Percentiles rank a stretch among this genome's conserved stretches.
Conservation (phyloP, 2,113 vertebrate genomes). For the Tapirus terrestris region DNA sequence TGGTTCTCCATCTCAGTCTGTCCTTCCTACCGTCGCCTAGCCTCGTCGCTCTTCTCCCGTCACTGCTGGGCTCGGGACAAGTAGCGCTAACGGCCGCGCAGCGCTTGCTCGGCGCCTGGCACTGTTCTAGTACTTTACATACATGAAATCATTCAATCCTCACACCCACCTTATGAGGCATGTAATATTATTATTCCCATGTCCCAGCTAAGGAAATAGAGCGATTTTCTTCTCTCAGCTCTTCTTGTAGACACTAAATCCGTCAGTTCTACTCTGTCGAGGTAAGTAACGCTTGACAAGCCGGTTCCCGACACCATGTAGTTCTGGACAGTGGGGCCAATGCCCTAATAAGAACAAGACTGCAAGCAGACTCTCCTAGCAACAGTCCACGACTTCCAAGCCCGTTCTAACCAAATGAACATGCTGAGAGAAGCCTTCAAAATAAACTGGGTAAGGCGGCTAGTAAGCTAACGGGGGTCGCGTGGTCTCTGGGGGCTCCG, state of each 20-base stretch:
- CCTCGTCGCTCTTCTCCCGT: not conserved
- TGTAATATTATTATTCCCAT: not conserved
- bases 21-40: not conserved
- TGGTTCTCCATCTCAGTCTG: not conserved
- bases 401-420: not conserved
- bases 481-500: not conserved
- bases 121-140: not conserved
- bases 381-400: not conserved
- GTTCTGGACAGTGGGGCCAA: not conserved
- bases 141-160: not conserved
- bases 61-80: not conserved
- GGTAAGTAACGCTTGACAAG: not conserved
- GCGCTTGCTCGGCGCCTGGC: not conserved
- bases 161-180: not conserved
- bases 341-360: slow-evolving; percentile 25
- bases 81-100: not conserved
- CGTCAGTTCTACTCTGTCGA: not conserved
- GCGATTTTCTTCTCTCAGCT: not conserved
- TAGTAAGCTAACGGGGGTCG: not conserved
- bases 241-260: not conserved
- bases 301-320: not conserved
- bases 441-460: not conserved
- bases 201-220: not conserved
- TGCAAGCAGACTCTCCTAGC: not conserved
- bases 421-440: not conserved